These are phyloP conservation scores for Pterocles orientalis DNA, from an alignment of 2,113 vertebrate species.

Conservation along the genomic window DNA sequence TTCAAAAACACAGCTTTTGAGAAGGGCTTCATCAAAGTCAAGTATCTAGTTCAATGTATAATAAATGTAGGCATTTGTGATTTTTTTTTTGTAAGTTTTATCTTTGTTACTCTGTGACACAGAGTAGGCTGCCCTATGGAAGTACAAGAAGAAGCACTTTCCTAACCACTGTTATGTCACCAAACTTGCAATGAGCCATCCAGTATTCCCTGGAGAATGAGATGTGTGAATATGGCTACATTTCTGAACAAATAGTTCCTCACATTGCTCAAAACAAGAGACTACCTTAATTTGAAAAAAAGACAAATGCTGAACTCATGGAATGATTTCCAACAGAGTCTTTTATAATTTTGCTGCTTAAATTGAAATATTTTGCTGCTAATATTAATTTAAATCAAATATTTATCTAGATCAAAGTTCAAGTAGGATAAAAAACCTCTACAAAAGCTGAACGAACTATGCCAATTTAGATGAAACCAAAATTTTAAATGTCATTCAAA, in stretches of 20 bases:
- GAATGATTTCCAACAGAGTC: not conserved
- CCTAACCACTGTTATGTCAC: not conserved
- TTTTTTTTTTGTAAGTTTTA: slow-evolving; percentile 30
- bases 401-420: not conserved
- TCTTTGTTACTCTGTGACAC: not conserved
- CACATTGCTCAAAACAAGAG: not conserved
- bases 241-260: not conserved
- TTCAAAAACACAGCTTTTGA: slow-evolving; percentile 1
- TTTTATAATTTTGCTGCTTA: not conserved
- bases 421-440: not conserved
- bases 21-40: slow-evolving; percentile 43
- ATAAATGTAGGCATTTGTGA: not conserved
- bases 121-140: not conserved
- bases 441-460: not conserved
- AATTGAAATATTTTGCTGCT: not conserved
- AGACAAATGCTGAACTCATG: not conserved
- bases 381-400: not conserved
- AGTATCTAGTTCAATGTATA: not conserved
- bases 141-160: not conserved
- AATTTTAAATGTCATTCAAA: not conserved
- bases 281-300: not conserved
- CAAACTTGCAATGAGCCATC: not conserved
- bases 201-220: not conserved
- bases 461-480: not conserved
- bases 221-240: not conserved